phyloP scores from a whole-genome alignment of 2,888 invertebrate genomes.

The Acleris cristana region DNA sequence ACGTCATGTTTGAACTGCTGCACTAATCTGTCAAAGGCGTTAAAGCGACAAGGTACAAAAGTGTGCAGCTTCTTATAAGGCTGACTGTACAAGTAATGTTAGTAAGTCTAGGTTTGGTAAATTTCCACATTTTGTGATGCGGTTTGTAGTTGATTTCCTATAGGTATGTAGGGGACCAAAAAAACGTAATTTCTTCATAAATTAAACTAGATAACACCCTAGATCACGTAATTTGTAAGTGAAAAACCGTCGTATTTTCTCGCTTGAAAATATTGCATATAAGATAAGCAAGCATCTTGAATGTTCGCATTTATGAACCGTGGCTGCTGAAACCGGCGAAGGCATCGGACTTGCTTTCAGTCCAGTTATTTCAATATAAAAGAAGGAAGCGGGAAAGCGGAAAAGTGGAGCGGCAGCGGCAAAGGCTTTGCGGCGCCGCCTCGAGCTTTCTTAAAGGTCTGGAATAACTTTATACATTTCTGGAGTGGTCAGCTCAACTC shows the following conservation, averaged over 20 bases:
- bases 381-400: slow-evolving; percentile 49
- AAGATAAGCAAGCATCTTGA: not conserved
- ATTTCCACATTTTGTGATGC: too few relatives aligned
- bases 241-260: not conserved
- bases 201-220: too few relatives aligned
- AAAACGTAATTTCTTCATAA: too few relatives aligned
- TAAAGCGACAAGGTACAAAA: too few relatives aligned
- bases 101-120: too few relatives aligned
- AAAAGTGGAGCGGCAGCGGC: slow-evolving; percentile 46
- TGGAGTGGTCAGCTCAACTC: slow-evolving; percentile 7
- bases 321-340: slow-evolving; percentile 24
- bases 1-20: too few relatives aligned
- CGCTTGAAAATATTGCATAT: slow-evolving; percentile 27
- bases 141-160: too few relatives aligned
- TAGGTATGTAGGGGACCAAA: too few relatives aligned
- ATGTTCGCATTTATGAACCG: slow-evolving; percentile 11
- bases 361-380: slow-evolving; percentile 45
- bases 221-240: not conserved
- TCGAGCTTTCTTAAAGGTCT: slow-evolving; percentile 40
- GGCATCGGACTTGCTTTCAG: slow-evolving; percentile 43
- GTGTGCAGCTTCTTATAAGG: too few relatives aligned
- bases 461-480: slow-evolving; percentile 36
- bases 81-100: too few relatives aligned
- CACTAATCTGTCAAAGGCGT: too few relatives aligned
- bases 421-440: slow-evolving; percentile 49